Percentiles rank a stretch among this genome's conserved stretches.
Evolutionary conservation across 2,888 invertebrate species (phyloP).

Genomic region (Drosophila eohydei): DNA sequence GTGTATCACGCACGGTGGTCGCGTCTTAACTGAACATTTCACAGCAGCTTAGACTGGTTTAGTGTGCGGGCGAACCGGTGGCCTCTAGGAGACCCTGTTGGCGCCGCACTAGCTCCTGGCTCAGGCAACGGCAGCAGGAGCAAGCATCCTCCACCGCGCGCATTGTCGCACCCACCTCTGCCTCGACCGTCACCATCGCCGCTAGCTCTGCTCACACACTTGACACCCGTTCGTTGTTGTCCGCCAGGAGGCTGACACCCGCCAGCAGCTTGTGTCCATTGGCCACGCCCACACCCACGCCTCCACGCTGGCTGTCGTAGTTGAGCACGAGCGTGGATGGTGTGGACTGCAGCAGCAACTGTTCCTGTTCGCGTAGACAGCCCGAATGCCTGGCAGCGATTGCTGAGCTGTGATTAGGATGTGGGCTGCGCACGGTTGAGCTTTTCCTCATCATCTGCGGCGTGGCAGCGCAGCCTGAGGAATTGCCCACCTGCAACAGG

Average conservation of each 20-base stretch:
- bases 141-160: constrained; percentile 58
- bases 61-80: constrained; percentile 43
- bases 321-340: constrained; percentile 71
- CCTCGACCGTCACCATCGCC: constrained; percentile 73
- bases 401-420: constrained; percentile 52
- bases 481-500: constrained; percentile 69
- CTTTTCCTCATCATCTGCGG: constrained; percentile 68
- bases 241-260: constrained; percentile 28
- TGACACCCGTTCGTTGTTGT: constrained; percentile 71
- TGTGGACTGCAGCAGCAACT: constrained; percentile 56
- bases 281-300: constrained; percentile 70
- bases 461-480: constrained; percentile 42
- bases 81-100: constrained; percentile 73
- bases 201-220: constrained; percentile 77
- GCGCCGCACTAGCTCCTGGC: constrained; percentile 72
- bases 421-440: constrained; percentile 69
- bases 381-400: constrained; percentile 53
- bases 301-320: constrained; percentile 71
- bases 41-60: constrained; percentile 19
- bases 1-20: constrained; percentile 8
- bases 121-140: constrained; percentile 80
- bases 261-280: constrained; percentile 57
- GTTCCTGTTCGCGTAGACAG: constrained; percentile 64
- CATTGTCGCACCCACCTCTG: constrained; percentile 41
- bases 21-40: constrained; percentile 3